phyloP scores from a whole-genome alignment of 2,888 invertebrate genomes.

The Agrotis clavis region DNA sequence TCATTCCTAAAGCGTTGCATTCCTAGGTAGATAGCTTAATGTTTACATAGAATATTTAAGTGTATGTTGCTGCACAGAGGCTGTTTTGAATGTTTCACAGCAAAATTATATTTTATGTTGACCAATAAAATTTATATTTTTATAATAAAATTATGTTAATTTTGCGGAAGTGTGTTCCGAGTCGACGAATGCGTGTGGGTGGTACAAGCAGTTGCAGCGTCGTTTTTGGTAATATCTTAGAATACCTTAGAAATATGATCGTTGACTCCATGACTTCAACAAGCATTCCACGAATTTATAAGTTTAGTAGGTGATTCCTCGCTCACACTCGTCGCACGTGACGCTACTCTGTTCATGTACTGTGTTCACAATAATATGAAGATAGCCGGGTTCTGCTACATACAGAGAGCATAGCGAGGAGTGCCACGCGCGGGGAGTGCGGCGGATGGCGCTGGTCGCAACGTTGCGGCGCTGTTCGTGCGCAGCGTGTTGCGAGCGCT shows the following conservation, averaged over 20 bases:
- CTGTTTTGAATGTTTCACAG: constrained; percentile 53
- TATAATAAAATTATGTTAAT: constrained; percentile 53
- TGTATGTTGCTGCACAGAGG: constrained; percentile 39
- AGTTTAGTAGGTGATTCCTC: constrained; percentile 48
- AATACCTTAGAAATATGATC: constrained; percentile 44
- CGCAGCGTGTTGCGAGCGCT: background rate
- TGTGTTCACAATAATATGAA: background rate
- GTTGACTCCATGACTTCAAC: constrained; percentile 85
- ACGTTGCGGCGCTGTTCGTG: background rate
- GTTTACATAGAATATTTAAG: constrained; percentile 53
- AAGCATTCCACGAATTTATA: constrained; percentile 83
- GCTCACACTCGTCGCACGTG: constrained; percentile 10
- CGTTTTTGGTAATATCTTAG: constrained; percentile 22
- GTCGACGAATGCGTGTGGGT: background rate
- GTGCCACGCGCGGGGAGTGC: background rate
- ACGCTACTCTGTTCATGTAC: background rate
- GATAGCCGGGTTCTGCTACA: background rate
- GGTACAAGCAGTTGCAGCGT: background rate
- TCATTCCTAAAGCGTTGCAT: constrained; percentile 74
- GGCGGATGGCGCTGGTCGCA: background rate
- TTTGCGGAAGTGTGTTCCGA: constrained; percentile 21
- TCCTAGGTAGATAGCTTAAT: constrained; percentile 68
- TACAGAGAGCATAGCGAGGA: background rate
- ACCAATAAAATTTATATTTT: constrained; percentile 60
- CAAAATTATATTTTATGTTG: constrained; percentile 59